These are phyloP conservation scores for Escarpia spicata DNA, from an alignment of 2,888 invertebrate genomes.

Conservation along the genomic window DNA sequence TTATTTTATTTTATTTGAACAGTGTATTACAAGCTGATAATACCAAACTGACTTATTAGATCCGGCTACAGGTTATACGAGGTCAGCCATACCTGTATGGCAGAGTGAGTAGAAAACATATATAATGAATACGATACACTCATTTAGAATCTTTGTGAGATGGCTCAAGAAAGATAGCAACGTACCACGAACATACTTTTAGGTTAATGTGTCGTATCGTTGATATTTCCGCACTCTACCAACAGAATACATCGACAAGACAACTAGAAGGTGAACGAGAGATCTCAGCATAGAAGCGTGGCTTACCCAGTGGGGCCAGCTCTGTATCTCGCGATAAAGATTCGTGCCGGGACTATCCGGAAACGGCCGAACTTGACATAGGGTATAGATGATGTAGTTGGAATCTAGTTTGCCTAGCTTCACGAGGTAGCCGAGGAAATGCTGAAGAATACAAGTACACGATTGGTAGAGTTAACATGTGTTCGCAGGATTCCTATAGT, in stretches of 20 bases:
- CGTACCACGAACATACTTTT: too few relatives aligned
- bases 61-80: too few relatives aligned
- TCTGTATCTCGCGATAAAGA: neutral
- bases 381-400: neutral
- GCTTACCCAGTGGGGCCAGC: neutral
- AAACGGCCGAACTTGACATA: neutral
- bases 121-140: too few relatives aligned
- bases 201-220: too few relatives aligned
- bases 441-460: neutral
- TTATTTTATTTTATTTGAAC: neutral
- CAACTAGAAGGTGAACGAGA: neutral
- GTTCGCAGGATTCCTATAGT: neutral
- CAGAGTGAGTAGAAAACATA: too few relatives aligned
- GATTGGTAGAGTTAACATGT: neutral
- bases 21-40: neutral
- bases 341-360: neutral
- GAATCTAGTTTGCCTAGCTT: neutral
- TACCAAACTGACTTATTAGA: too few relatives aligned
- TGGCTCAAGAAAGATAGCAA: too few relatives aligned
- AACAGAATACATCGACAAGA: neutral
- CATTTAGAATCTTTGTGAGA: too few relatives aligned
- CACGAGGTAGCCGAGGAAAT: neutral
- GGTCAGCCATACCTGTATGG: too few relatives aligned
- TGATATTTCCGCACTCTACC: too few relatives aligned
- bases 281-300: neutral